Conservation (phyloP, 2,888 invertebrate species). For the Molanna angustata region DNA sequence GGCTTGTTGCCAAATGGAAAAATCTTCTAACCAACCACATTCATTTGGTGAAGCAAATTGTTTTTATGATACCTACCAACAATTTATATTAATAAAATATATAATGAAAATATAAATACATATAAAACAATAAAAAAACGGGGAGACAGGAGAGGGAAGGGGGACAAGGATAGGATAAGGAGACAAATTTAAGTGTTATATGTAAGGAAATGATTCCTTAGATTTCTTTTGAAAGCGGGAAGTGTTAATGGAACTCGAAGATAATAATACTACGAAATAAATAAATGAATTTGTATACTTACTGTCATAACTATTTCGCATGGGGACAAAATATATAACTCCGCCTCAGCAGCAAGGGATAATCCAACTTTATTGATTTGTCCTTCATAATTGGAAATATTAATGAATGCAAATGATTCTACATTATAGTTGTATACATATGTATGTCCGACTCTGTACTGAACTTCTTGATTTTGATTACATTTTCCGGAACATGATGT, state of each 20-base stretch:
- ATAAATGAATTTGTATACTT: neutral
- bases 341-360: slow-evolving; percentile 13
- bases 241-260: too few relatives aligned
- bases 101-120: too few relatives aligned
- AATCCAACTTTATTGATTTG: slow-evolving; percentile 3
- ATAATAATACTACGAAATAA: too few relatives aligned
- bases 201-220: neutral
- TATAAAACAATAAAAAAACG: too few relatives aligned
- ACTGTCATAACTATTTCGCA: slow-evolving; percentile 25
- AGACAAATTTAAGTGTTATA: neutral
- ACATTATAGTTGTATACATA: slow-evolving; percentile 22
- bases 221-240: too few relatives aligned
- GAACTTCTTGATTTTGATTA: slow-evolving; percentile 1
- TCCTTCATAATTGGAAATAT: neutral
- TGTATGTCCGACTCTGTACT: slow-evolving; percentile 20
- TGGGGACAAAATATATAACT: slow-evolving; percentile 16
- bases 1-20: too few relatives aligned
- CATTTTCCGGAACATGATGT: slow-evolving; percentile 11
- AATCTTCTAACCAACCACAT: too few relatives aligned
- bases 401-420: slow-evolving; percentile 4
- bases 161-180: too few relatives aligned
- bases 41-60: too few relatives aligned
- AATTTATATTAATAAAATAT: too few relatives aligned
- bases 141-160: too few relatives aligned
- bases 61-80: too few relatives aligned